Evolutionary conservation across 2,113 vertebrate species (phyloP), one percentile per base, ranked within the genome.

Genomic region (Piaya cayana): DNA sequence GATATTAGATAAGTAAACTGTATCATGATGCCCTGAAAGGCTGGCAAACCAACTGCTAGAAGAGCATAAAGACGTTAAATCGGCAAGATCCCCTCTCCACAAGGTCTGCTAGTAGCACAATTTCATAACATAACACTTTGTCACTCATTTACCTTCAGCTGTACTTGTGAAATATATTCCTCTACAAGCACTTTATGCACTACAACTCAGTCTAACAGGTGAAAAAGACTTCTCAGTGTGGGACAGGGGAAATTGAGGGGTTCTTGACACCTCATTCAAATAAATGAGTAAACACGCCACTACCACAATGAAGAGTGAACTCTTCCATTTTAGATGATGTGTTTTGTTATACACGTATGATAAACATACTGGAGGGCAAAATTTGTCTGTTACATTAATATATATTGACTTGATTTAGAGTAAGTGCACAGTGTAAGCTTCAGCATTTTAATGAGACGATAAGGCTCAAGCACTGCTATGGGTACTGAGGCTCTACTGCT

Each of bases 1-100:
- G 79, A 70, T 78, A 92, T 87, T 89, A 96, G 53, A 60, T 85
- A 91, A 92, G 91, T 78, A 95, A 95, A 90, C 88, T 72, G 80
- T 58, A 90, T 60, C 78, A 59, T 1, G 0, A 47, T 5, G 7
- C 68, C 88, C 70, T 32, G 75, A 34, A 94, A 94, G 39, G 39
- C 65, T 88, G 83, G 67, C 64, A 81, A 52, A 64, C 49, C 74
- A 85, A 75, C 79, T 82, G 63, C 70, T 74, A 49, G 53, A 69
- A 76, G 20, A 75, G 18, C 12, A 36, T 65, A 85, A 90, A 95
- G 50, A 79, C 62, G 78, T 94, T 80, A 92, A 82, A 74, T 18
- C 5, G 8, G 32, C 5, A 8, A 89, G 80, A 81, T 71, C 32
- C 76, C 62, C 58, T 42, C 55, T 37, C 70, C 70, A 70, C 42